Evolutionary conservation across 1,140 invertebrate genomes (phyloP), one percentile per base, ranked within the genome.

Genomic region (Cylas formicarius): DNA sequence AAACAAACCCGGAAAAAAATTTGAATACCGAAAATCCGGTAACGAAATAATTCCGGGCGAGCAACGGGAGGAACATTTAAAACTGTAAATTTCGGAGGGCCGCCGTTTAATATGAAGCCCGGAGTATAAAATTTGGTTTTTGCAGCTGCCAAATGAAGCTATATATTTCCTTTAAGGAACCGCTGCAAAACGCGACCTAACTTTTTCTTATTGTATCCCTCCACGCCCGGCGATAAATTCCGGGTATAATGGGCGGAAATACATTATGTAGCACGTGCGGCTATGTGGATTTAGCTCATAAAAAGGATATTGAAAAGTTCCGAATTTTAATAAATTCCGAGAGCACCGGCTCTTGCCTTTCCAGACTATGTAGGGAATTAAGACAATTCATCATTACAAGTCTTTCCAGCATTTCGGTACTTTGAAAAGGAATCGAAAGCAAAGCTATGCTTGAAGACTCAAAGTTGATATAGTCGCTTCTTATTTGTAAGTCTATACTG

Each of bases 241-340:
- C 29, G 26, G 36, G 45, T 40, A 47, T 47, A 47, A 47, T 47
- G 35, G 45, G 37, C 28, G 35, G 26, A 38, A 40, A 47, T 47
- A 47, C 45, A 41, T 47, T 47, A 47, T 41, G 45, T 47, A 47
- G 36, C 45, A 47, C 45, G 45, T 47, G 45, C 45, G 31, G 17
- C 45, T 28, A 31, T 34, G 45, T 18, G 37, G 41, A 47, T 38
- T 38, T 32, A 47, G 45, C 45, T 47, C 45, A 47, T 47, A 47
- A 47, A 47, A 35, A 38, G 45, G 35, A 41, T 41, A 47, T 47
- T 47, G 45, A 41, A 47, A 47, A 47, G 37, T 38, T 47, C 37
- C 37, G 41, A 47, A 40, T 47, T 38, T 47, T 47, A 47, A 47
- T 47, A 47, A 47, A 47, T 47, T 34, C n/a, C n/a, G n/a, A n/a